phyloP scores from a whole-genome alignment of 2,113 vertebrate genomes.

The Mobula hypostoma region DNA sequence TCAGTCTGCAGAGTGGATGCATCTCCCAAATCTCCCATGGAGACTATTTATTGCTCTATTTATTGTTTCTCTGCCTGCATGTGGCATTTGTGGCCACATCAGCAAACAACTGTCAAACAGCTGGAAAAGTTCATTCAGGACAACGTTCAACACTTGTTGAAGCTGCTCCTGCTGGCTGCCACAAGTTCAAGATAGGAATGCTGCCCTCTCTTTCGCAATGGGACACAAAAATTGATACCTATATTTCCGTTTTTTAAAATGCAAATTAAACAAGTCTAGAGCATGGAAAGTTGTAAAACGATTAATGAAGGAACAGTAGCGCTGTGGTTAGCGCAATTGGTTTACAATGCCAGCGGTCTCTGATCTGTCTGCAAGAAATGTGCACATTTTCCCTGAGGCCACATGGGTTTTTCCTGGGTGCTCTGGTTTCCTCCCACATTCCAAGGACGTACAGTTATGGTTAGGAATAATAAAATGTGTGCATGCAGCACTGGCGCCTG shows the following conservation, averaged over 20 bases:
- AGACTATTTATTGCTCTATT: neutral
- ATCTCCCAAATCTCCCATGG: neutral
- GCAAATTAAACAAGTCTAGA: neutral
- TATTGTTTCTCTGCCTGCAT: neutral
- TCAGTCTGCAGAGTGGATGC: too few relatives aligned
- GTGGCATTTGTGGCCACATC: conserved; percentile 21
- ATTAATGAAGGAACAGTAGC: neutral
- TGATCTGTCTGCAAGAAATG: too few relatives aligned
- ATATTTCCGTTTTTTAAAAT: too few relatives aligned
- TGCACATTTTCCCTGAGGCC: too few relatives aligned
- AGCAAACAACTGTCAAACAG: neutral
- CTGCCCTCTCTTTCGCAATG: neutral
- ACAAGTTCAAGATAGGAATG: neutral
- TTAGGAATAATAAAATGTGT: too few relatives aligned
- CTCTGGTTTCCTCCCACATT: too few relatives aligned
- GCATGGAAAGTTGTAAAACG: neutral
- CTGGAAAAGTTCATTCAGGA: neutral
- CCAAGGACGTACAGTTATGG: too few relatives aligned
- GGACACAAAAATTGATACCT: neutral
- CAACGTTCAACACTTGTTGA: neutral
- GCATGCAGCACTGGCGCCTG: too few relatives aligned
- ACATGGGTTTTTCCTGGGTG: too few relatives aligned
- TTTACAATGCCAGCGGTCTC: too few relatives aligned
- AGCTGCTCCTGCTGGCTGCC: neutral
- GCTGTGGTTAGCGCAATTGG: too few relatives aligned